Conservation (phyloP, 23 tunicate species). For the Styela clava region DNA sequence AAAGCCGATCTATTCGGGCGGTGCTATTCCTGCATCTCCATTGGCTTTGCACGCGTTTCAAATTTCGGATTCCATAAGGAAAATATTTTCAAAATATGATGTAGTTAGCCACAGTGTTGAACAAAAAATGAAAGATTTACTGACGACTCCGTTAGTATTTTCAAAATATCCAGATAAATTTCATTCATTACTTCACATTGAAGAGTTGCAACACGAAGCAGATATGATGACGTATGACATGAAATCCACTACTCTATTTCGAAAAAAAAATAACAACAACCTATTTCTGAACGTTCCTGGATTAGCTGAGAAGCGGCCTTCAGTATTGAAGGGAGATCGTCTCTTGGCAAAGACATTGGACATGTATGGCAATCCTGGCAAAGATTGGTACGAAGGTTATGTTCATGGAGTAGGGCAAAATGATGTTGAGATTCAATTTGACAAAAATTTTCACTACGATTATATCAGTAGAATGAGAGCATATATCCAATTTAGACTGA, state of each 20-base stretch:
- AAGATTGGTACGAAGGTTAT: slow-evolving; percentile 28
- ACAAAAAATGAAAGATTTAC: no score
- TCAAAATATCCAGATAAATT: slow-evolving; percentile 21
- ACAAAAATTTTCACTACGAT: slow-evolving; percentile 25
- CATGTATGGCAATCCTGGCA: background rate
- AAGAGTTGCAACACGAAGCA: slow-evolving; percentile 38
- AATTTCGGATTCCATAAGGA: background rate
- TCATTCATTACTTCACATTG: slow-evolving; percentile 30
- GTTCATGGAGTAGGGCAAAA: slow-evolving; percentile 21
- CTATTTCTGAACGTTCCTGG: slow-evolving; percentile 23
- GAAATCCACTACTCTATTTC: background rate
- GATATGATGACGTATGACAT: slow-evolving; percentile 53
- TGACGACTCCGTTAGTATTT: background rate
- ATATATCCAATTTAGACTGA: slow-evolving; percentile 33
- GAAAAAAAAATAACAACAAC: background rate
- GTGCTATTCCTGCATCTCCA: background rate
- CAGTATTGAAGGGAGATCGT: slow-evolving; percentile 38
- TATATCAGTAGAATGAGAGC: slow-evolving; percentile 30
- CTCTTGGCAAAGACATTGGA: background rate
- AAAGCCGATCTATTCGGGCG: background rate
- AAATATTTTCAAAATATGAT: no score
- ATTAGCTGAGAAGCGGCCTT: slow-evolving; percentile 49
- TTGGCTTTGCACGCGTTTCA: background rate
- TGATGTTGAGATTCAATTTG: slow-evolving; percentile 25
- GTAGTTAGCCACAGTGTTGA: background rate